Conservation (phyloP, 2,888 invertebrate species). For the Cheilosia impressa region DNA sequence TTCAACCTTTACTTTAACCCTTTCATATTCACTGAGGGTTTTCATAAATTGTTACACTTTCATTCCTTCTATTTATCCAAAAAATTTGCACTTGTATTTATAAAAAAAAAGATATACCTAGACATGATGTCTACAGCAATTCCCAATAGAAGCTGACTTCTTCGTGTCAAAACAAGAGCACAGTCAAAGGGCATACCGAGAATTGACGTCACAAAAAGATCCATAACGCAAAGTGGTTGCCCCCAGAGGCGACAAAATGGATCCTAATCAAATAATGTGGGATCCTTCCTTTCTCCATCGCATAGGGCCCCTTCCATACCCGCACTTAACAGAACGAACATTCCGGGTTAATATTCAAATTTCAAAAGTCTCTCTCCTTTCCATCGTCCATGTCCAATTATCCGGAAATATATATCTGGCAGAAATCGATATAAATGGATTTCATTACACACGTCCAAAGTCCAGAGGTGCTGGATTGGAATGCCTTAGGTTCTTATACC, state of each 20-base stretch:
- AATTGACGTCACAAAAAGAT: conserved; percentile 4
- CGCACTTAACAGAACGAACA: not conserved
- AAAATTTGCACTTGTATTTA: too few relatives aligned
- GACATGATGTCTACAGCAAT: too few relatives aligned
- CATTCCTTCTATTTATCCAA: too few relatives aligned
- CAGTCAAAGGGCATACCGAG: not conserved
- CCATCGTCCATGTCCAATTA: conserved; percentile 46
- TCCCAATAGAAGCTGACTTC: not conserved
- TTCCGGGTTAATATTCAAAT: conserved; percentile 50
- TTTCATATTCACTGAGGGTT: too few relatives aligned
- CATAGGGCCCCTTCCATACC: not conserved
- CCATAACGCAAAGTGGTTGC: conserved; percentile 17
- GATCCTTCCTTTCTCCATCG: not conserved
- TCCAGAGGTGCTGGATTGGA: conserved; percentile 53
- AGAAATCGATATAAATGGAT: conserved; percentile 52
- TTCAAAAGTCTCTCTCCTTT: conserved; percentile 28
- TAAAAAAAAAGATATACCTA: too few relatives aligned
- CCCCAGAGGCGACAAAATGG: conserved; percentile 17
- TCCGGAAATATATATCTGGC: conserved; percentile 35
- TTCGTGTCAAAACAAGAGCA: not conserved
- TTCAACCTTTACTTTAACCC: too few relatives aligned
- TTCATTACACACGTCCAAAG: conserved; percentile 33
- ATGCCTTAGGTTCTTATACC: conserved; percentile 49
- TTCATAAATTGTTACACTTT: too few relatives aligned
- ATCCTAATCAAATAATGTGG: conserved; percentile 43